Evolutionary conservation across 2,113 vertebrate species (phyloP), one percentile per base, ranked within the genome.

Genomic region (Centrocercus urophasianus): DNA sequence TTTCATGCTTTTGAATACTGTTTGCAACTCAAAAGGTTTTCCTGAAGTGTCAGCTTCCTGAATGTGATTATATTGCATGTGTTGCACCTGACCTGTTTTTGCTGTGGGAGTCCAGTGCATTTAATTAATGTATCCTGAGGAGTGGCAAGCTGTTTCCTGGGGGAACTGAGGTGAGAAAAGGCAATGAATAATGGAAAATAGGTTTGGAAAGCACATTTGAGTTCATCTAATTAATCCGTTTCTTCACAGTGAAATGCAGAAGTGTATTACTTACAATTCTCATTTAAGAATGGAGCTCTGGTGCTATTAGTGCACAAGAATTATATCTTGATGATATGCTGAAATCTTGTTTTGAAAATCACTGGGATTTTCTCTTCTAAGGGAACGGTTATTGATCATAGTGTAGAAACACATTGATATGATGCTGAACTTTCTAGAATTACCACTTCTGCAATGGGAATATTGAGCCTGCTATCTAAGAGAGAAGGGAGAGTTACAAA

Each of bases 101-200:
- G 70, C 47, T 84, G 36, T 28, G 15, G 27, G 56, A 86, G 14
- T 54, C 50, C 81, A 28, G 69, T 57, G 34, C 57, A 84, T 78
- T 90, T 78, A 89, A 87, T 91, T 89, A 75, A 69, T 34, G 43
- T n/a, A 43, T 75, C 61, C 57, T 67, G 28, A 30, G 52, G 47
- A 93, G 90, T 94, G 43, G 25, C 43, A 93, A 82, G 24, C 34
- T 82, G 32, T 79, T 92, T 92, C 61, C 84, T 91, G 52, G 10
- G 20, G 20, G 14, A 13, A 89, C 13, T 70, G 64, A 88, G 32
- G 69, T 83, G 74, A 83, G 8, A 8, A 88, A 52, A 90, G 45
- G 56, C 34, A 80, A 83, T 90, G 70, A 93, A 92, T 88, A 88
- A 90, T 66, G 48, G 48, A 92, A 95, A 92, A 76, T 10, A 76